Base-by-base conservation (phyloP, 2,797 vertebrate species). In the Onychomys arenicola region DNA sequence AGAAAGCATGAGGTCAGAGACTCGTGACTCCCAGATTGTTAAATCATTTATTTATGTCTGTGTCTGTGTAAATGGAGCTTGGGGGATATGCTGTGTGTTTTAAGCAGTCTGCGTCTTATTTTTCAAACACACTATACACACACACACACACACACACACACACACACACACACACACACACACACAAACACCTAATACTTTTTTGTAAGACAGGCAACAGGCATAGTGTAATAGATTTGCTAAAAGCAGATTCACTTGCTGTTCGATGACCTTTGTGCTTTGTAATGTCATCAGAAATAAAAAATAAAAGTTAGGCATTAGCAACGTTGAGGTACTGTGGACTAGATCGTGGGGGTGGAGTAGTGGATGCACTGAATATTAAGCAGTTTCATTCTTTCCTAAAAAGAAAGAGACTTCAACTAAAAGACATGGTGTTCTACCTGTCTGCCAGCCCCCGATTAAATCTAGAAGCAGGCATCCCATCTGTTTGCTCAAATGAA, bases 401-500 rank as follows among this genome's bases (percentile, higher is more conserved):
- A 98, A 98, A 98, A 99, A 98, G 98, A 98, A 98, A 99, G 98
- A 98, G 97, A 98, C 98, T 98, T 98, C 98, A 98, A 97, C 91
- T 98, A 98, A 99, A 98, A 98, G 98, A 98, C 52, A 97, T 98
- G 67, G 98, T 97, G 95, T 98, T 97, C 97, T 99, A 98, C 96
- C 97, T 98, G 98, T 98, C 98, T 98, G 98, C 98, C 98, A 98
- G 94, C 94, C 97, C 97, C 95, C 86, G 98, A 96, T 98, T 99
- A 98, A 98, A 99, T 98, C 98, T 98, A 98, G 98, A 98, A 98
- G 98, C 98, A 98, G 98, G 98, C 98, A 98, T 99, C 98, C 99
- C 99, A 99, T 99, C 99, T 99, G 99, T 98, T 99, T 99, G 98
- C 97, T 98, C 98, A 98, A 98, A 97, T 98, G 97, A 98, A 98